Base-by-base conservation (phyloP, 2,797 vertebrate species). In the Syngnathus rostellatus region DNA sequence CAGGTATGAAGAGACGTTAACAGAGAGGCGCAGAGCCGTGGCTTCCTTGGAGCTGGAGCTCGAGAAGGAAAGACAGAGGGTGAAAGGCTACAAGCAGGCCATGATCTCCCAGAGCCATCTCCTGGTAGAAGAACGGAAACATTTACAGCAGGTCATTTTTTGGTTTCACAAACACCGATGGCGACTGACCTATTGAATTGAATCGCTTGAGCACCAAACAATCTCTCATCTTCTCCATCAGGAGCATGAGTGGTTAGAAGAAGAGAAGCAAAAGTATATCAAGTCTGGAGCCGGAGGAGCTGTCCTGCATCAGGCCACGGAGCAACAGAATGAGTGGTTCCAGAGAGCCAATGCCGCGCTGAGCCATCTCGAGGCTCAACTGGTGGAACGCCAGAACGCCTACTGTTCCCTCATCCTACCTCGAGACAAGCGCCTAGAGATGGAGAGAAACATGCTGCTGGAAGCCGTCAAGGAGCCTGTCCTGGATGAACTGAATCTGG, bases 51-150 rank as follows among this genome's bases (percentile, higher is more conserved):
- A 98, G 81, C 66, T 98, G 69, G 92, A 98, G 79, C 88, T 98
- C 72, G 96, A 99, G 80, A 99, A 96, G 83, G 95, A 97, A 48
- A 91, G 81, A 31, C 94, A 93, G 67, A 90, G 93, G 67, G 94
- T 94, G 3, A 77, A 87, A 62, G 94, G 95, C 59, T 98, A 94
- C 78, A 93, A 91, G 17, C 87, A 92, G 76, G 95, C 95, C 21
- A 85, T 98, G 0, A 80, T 92, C 43, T 92, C 94, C 51, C 96
- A 98, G 84, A 94, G 92, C 69, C 94, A 92, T 67, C 94, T 91
- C 74, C 79, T 97, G 9, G 86, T 94, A 67, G 93, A 94, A 72
- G 93, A 98, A 81, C 92, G 91, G 64, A 95, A 89, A 73, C 88
- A 86, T 63, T 83, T 99, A 41, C 91, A 95, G 45, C 77, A 89